Base-by-base conservation (phyloP, 2,888 invertebrate genomes). In the Phyllotreta striolata region DNA sequence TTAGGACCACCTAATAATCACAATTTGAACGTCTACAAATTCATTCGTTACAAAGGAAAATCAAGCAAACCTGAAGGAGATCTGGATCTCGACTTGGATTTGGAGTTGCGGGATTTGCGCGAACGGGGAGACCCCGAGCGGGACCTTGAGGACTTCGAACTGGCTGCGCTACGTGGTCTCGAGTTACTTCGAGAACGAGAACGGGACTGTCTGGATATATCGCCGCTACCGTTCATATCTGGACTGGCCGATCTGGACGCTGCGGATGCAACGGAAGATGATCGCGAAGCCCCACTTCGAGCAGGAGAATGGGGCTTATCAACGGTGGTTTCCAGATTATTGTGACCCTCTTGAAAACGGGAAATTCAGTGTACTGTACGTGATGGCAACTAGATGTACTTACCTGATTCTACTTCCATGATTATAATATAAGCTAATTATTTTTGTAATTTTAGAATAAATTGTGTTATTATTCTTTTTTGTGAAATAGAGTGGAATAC, bases 61-160 rank as follows among this genome's bases (percentile, higher is more conserved):
- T 24, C 4, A 47, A 4, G 37, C 10, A 9, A 38, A 55, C 68
- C 68, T 39, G 77, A 74, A 12, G 66, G 70, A 13, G 68, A 70
- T 62, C 73, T 72, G 1, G 74, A 75, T 13, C 61, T 63, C 40
- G 35, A 14, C 10, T 49, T 47, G 38, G 49, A 12, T 12, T 12
- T 12, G n/a, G n/a, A 7, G 38, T 62, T 62, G 24, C 47, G 47
- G n/a, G 67, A 63, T 47, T 60, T 64, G 10, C 24, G 56, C 14
- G 67, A 66, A 35, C 35, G 63, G 8, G 56, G 51, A n/a, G 74
- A 73, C 46, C 70, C 66, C 1, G 83, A 81, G 13, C 77, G 77
- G 43, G 79, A 81, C 14, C 74, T 73, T 3, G 79, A 78, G 7
- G 47, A 60, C 10, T 51, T 60, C 4, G 54, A 46, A 35, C 76